phyloP scores from a whole-genome alignment of 2,113 vertebrate species.

The Montifringilla adamsi region DNA sequence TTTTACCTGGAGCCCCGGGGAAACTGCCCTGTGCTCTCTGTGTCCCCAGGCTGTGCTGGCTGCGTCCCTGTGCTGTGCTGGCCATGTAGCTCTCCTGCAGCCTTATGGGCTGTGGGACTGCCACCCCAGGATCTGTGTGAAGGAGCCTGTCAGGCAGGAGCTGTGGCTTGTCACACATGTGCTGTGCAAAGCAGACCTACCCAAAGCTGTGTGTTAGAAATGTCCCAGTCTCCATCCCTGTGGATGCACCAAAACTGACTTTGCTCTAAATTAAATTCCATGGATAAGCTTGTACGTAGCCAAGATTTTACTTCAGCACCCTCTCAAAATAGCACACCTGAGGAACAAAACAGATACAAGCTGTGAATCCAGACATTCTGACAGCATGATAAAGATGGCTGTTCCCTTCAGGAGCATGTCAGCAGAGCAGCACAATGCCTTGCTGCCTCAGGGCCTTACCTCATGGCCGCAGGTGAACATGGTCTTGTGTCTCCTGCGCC shows the following conservation, averaged over 20 bases:
- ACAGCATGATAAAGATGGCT: not conserved
- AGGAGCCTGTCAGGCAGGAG: not conserved
- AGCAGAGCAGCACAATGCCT: fast-evolving
- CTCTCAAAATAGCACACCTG: not conserved
- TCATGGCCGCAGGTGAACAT: fast-evolving
- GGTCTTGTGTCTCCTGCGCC: not conserved
- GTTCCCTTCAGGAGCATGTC: not conserved
- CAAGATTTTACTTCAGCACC: not conserved
- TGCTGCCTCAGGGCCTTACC: not conserved
- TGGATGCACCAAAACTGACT: not conserved
- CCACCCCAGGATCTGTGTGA: not conserved
- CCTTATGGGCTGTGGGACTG: not conserved
- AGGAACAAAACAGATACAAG: not conserved
- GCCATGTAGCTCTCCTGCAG: not conserved
- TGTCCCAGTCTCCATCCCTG: not conserved
- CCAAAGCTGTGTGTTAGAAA: not conserved
- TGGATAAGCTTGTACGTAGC: not conserved
- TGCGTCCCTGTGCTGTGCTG: not conserved
- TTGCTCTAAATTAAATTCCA: not conserved
- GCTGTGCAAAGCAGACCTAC: not conserved
- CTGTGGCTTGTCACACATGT: not conserved
- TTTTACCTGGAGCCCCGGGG: not conserved
- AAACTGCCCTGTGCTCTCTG: not conserved
- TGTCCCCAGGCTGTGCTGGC: not conserved
- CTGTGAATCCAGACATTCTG: not conserved